A percentile compares a stretch with the other conserved stretches of the same genome.
Evolutionary conservation across 2,797 vertebrate genomes (phyloP).

Genomic region (Malurus splendens): DNA sequence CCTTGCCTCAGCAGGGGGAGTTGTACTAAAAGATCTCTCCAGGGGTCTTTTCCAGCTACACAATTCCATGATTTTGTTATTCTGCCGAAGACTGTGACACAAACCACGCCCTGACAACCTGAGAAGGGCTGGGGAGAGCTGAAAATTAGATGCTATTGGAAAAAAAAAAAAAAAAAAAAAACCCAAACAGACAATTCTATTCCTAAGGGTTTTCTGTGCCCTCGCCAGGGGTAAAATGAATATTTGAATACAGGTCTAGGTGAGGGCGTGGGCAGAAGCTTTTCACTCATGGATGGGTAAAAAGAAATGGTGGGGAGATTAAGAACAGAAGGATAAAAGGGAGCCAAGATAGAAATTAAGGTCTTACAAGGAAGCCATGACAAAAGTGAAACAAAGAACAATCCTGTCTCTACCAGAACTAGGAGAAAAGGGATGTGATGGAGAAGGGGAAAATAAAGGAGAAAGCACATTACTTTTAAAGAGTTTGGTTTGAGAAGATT

Average conservation of each 20-base stretch:
- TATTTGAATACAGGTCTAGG: not conserved
- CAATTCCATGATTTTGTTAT: not conserved
- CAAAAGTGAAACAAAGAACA: not conserved
- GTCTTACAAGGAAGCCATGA: not conserved
- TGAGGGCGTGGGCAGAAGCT: not conserved
- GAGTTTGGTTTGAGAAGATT: not conserved
- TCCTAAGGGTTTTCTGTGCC: not conserved
- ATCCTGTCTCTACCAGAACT: not conserved
- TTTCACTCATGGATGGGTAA: not conserved
- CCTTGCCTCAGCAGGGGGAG: not conserved
- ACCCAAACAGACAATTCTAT: not conserved
- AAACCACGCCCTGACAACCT: not conserved
- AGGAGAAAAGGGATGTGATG: not conserved
- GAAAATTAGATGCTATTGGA: not conserved
- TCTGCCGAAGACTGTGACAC: not conserved
- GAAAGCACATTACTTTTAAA: not conserved
- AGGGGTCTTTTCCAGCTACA: not conserved
- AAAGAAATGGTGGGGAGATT: not conserved
- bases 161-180: not conserved
- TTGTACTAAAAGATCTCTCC: not conserved
- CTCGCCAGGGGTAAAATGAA: not conserved
- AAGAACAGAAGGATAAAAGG: not conserved
- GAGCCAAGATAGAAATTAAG: not conserved
- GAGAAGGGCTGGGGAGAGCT: not conserved
- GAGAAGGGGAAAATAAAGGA: not conserved